Evolutionary conservation across 2,113 vertebrate genomes (phyloP).

Genomic region (Lipotes vexillifer): DNA sequence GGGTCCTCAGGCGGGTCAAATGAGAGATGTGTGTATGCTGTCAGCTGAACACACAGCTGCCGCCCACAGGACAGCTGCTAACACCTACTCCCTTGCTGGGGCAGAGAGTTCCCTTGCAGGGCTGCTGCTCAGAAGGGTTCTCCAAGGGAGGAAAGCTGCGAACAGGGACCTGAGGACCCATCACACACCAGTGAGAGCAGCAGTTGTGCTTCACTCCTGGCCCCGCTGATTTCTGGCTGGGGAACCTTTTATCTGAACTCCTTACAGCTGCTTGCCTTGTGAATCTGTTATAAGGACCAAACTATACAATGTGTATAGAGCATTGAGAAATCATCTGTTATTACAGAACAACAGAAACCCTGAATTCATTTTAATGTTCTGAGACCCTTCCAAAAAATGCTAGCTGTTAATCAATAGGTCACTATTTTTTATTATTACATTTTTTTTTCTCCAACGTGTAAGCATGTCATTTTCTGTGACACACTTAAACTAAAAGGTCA

Average conservation of each 20-base stretch:
- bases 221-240: not conserved
- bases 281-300: not conserved
- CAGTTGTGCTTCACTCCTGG: accelerated
- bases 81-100: not conserved
- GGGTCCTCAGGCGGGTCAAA: not conserved
- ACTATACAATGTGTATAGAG: not conserved
- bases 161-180: too few relatives aligned
- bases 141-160: accelerated
- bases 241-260: not conserved
- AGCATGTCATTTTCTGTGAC: not conserved
- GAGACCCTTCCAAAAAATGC: not conserved
- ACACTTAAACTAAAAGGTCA: not conserved
- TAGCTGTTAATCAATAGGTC: not conserved
- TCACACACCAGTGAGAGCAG: not conserved
- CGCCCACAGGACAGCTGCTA: not conserved
- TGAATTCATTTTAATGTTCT: not conserved
- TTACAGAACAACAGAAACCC: not conserved
- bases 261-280: accelerated
- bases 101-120: not conserved
- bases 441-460: not conserved
- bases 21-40: not conserved
- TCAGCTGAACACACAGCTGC: not conserved
- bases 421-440: not conserved
- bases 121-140: not conserved
- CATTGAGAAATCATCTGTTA: not conserved